Evolutionary conservation across 2,797 vertebrate species (phyloP), one percentile per base, ranked within the genome.

Genomic region (Clarias platycephalus): DNA sequence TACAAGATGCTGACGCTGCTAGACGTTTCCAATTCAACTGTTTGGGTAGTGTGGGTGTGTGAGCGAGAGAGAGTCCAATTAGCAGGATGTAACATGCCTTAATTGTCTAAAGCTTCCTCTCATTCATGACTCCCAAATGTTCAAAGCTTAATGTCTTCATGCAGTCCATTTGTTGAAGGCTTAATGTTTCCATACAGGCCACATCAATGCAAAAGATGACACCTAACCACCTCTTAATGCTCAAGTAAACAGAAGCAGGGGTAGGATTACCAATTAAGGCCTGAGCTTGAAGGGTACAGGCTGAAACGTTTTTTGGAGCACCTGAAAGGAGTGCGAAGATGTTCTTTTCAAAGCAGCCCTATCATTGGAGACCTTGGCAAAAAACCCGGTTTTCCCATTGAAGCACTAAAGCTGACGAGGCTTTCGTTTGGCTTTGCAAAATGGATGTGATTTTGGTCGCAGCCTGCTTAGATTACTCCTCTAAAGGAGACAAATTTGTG

Each of bases 1-100:
- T 86, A 84, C 87, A 93, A 91, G 92, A 86, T 86, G 88, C 92
- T 93, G 94, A 94, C 91, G 86, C 91, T 91, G 92, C 91, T 60
- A 91, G 87, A 88, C 86, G 80, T 90, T 87, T 87, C 87, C 67
- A 87, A 85, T 86, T 67, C 34, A 85, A 85, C 90, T 91, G 90
- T 92, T 91, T 91, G 91, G 90, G 90, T 71, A 13, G 44, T 18
- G 71, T 74, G 44, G 53, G 71, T 75, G 26, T 74, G 70, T 1
- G 16, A 9, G n/a, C 3, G n/a, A 9, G 26, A 15, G 55, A 26
- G 93, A 93, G 91, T 94, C 92, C 92, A 93, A 94, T 95, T 94
- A 93, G 91, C 89, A 92, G 91, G 85, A 91, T 88, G 55, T 15
- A 93, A 91, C 90, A 87, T 75, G 91, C 91, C 88, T 91, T 89